phyloP scores from a whole-genome alignment of 2,113 vertebrate genomes.

The Catharus minimus region DNA sequence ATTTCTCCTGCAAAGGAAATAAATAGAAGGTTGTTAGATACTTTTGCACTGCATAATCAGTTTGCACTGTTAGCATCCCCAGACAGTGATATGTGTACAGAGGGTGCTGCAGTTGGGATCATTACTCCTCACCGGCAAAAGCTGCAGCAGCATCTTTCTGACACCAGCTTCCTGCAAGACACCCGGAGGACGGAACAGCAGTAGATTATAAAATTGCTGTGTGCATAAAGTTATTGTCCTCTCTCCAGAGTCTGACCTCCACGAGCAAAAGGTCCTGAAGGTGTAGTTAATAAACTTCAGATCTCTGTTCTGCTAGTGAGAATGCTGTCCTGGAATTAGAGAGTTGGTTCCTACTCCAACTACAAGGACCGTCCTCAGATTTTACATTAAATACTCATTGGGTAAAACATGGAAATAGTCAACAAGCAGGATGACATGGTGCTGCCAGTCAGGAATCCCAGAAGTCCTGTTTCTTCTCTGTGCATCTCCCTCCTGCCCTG shows the following conservation, averaged over 20 bases:
- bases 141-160: slow-evolving; percentile 17
- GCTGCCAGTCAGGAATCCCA: background rate
- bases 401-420: background rate
- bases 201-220: background rate
- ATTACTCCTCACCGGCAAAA: background rate
- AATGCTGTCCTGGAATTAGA: background rate
- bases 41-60: background rate
- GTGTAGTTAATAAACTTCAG: background rate
- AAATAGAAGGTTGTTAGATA: background rate
- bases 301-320: background rate
- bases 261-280: background rate
- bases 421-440: rapidly evolving
- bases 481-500: background rate
- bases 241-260: background rate
- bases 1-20: slow-evolving; percentile 5
- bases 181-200: background rate
- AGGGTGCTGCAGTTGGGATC: background rate
- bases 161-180: background rate
- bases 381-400: background rate
- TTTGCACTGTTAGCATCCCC: background rate
- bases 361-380: background rate
- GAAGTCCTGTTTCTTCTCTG: background rate
- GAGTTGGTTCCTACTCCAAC: background rate
- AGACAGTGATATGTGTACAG: background rate
- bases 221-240: background rate